Conservation (phyloP, 2,797 vertebrate genomes). For the Rhinella marina region DNA sequence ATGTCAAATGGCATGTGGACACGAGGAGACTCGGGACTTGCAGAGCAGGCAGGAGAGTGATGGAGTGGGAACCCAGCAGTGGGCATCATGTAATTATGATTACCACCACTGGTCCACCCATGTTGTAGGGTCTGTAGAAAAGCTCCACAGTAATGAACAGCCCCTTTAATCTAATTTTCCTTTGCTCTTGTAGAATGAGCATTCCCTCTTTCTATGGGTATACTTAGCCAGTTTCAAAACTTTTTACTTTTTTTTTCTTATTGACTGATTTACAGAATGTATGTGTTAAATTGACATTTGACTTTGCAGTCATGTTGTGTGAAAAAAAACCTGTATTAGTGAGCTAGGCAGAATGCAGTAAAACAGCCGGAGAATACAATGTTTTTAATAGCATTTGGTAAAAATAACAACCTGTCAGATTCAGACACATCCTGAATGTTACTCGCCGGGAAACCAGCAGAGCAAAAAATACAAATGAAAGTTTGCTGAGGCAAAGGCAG, state of each 20-base stretch:
- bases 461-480: constrained; percentile 55
- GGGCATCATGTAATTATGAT: too few relatives aligned
- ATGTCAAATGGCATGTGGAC: too few relatives aligned
- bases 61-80: too few relatives aligned
- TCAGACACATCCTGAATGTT: constrained; percentile 51
- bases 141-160: too few relatives aligned
- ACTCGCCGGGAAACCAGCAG: constrained; percentile 47
- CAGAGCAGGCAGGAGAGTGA: too few relatives aligned
- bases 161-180: neutral
- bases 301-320: constrained; percentile 32
- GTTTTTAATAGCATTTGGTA: constrained; percentile 60
- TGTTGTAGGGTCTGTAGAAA: too few relatives aligned
- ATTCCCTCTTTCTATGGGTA: neutral
- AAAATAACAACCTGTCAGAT: constrained; percentile 61
- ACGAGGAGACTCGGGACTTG: too few relatives aligned
- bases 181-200: neutral
- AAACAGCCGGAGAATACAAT: constrained; percentile 44
- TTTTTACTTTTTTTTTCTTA: constrained; percentile 1
- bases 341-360: constrained; percentile 20
- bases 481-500: constrained; percentile 48
- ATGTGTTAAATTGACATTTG: constrained; percentile 32
- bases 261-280: constrained; percentile 39
- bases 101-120: too few relatives aligned
- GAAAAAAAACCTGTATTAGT: constrained; percentile 40
- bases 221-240: neutral